Percentiles rank a stretch among this genome's conserved stretches.
phyloP scores from a whole-genome alignment of 2,888 invertebrate genomes.

The Limnephilus auricula region DNA sequence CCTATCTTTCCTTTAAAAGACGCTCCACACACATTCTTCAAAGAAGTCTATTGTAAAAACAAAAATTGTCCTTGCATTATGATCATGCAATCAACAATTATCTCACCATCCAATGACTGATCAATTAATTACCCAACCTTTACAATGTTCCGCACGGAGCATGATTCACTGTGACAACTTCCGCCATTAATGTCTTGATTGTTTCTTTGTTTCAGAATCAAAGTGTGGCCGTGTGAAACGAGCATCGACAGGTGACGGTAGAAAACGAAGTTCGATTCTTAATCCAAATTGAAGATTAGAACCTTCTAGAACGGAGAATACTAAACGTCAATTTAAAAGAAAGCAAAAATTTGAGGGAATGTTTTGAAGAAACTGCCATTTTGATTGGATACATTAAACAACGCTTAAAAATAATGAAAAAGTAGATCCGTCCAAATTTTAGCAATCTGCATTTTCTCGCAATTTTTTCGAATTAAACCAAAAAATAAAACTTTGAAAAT shows the following conservation, averaged over 20 bases:
- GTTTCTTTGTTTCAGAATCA: conserved; percentile 20
- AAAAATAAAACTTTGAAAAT: neutral
- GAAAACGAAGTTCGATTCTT: neutral
- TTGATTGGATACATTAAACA: neutral
- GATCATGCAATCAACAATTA: neutral
- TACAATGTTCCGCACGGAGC: neutral
- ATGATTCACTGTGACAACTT: neutral
- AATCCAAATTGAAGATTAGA: neutral
- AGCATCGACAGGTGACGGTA: neutral
- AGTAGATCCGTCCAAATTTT: neutral
- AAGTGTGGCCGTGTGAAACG: neutral
- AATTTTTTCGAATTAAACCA: neutral
- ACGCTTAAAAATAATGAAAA: too few relatives aligned
- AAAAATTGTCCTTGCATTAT: neutral
- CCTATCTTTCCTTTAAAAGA: too few relatives aligned
- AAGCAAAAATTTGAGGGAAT: neutral
- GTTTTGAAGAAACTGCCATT: neutral
- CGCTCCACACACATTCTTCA: too few relatives aligned
- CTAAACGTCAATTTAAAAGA: neutral
- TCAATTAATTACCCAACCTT: neutral
- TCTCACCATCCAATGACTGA: neutral
- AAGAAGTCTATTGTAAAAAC: too few relatives aligned
- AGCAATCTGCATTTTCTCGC: neutral
- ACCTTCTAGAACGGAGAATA: neutral
- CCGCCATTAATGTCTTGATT: neutral